These are phyloP conservation scores for Isotomurus palustris DNA, from an alignment of 2,888 invertebrate species.

Conservation along the genomic window DNA sequence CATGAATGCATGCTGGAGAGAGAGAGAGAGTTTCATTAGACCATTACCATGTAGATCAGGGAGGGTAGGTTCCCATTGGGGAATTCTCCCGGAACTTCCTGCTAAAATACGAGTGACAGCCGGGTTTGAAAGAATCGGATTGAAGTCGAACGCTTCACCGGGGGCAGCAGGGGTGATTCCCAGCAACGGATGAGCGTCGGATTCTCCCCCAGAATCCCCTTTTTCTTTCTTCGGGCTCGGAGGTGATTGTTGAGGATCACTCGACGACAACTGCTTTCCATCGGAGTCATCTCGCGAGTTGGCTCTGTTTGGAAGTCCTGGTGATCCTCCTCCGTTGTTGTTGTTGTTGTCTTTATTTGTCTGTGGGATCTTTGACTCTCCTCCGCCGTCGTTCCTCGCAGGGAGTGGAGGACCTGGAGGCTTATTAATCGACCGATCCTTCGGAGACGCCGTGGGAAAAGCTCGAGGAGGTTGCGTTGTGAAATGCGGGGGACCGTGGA, in stretches of 20 bases:
- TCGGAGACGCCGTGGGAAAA: constrained; percentile 39
- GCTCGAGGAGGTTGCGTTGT: constrained; percentile 45
- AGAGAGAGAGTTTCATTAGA: constrained; percentile 37
- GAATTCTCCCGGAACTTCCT: constrained; percentile 67
- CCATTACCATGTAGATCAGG: constrained; percentile 47
- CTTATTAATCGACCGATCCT: constrained; percentile 33
- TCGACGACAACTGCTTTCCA: constrained; percentile 32
- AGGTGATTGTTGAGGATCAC: constrained; percentile 36
- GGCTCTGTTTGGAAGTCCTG: constrained; percentile 33
- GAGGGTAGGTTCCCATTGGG: constrained; percentile 46
- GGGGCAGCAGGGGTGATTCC: constrained; percentile 47
- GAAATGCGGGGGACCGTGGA: constrained; percentile 45
- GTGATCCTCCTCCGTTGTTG: background rate
- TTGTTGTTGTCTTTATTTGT: constrained; percentile 32
- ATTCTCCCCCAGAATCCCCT: constrained; percentile 34
- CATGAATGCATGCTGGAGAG: constrained; percentile 13
- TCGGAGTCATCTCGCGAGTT: constrained; percentile 33
- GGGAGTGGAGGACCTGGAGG: constrained; percentile 27
- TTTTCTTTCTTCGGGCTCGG: constrained; percentile 61
- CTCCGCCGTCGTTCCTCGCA: constrained; percentile 26
- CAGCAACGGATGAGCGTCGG: constrained; percentile 46
- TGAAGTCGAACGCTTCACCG: constrained; percentile 55
- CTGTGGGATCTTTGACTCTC: constrained; percentile 12
- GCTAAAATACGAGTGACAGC: constrained; percentile 79
- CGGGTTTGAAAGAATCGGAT: constrained; percentile 69